Evolutionary conservation across 2,797 vertebrate species (phyloP).

Genomic region (Acanthurus tractus): DNA sequence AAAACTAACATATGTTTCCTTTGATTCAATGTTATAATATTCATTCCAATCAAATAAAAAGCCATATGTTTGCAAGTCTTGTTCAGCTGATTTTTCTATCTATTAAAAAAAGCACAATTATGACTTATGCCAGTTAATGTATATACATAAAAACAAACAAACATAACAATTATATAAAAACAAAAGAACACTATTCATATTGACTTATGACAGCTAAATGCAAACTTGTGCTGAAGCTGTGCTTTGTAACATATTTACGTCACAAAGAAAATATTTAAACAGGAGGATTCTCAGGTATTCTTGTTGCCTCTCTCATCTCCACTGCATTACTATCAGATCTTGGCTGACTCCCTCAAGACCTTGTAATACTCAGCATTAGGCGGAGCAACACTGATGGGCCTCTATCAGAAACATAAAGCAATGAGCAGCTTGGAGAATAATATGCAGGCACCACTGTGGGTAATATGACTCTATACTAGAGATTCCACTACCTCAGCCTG

Average conservation of each 20-base stretch:
- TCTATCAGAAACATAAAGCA: conserved; percentile 8
- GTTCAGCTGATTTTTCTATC: conserved; percentile 30
- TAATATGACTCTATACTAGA: not conserved
- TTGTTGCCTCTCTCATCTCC: not conserved
- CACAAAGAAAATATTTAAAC: not conserved
- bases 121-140: not conserved
- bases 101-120: not conserved
- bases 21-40: conserved; percentile 81
- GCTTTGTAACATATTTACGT: too few relatives aligned
- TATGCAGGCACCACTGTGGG: not conserved
- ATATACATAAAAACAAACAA: too few relatives aligned
- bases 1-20: conserved; percentile 66
- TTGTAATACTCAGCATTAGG: conserved; percentile 30
- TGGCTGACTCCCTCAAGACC: conserved; percentile 8
- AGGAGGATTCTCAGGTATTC: not conserved
- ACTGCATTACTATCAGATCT: conserved; percentile 30
- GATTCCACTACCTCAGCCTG: not conserved
- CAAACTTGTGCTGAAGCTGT: too few relatives aligned
- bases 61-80: conserved; percentile 81
- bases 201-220: too few relatives aligned
- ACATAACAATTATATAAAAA: too few relatives aligned
- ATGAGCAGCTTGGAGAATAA: conserved; percentile 1
- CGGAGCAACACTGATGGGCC: conserved; percentile 34
- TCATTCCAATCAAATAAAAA: conserved; percentile 84
- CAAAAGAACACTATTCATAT: too few relatives aligned